phyloP scores from a whole-genome alignment of 2,888 invertebrate species.

The Ennomos fuscantarius region DNA sequence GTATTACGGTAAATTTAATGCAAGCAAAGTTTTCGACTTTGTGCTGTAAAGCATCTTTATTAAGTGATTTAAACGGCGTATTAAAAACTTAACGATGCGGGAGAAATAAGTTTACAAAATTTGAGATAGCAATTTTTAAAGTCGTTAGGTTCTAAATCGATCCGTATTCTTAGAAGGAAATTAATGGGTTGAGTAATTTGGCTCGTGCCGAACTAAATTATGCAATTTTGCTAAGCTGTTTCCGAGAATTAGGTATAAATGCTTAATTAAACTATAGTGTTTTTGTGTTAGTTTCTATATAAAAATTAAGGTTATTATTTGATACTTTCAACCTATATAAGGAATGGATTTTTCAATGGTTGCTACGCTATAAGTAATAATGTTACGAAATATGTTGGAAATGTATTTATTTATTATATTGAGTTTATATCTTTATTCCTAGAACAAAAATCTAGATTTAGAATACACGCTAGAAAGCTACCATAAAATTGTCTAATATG shows the following conservation, averaged over 20 bases:
- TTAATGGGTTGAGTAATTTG: slow-evolving; percentile 58
- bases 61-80: slow-evolving; percentile 33
- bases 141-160: slow-evolving; percentile 48
- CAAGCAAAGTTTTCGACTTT: too few species aligned
- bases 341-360: too few species aligned
- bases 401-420: too few species aligned
- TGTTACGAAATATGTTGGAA: too few species aligned
- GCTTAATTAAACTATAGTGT: slow-evolving; percentile 10
- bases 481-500: too few species aligned
- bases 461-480: too few species aligned
- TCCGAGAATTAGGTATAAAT: slow-evolving; percentile 36
- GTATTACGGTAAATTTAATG: too few species aligned
- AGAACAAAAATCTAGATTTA: too few species aligned
- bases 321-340: too few species aligned
- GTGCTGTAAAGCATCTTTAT: slow-evolving; percentile 5
- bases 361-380: too few species aligned
- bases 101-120: slow-evolving; percentile 34
- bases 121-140: slow-evolving; percentile 39
- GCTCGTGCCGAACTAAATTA: slow-evolving; percentile 65
- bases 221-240: slow-evolving; percentile 52
- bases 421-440: too few species aligned
- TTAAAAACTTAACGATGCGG: slow-evolving; percentile 32
- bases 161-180: slow-evolving; percentile 57
- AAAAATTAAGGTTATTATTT: neutral
- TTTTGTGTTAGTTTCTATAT: slow-evolving; percentile 3